These are phyloP conservation scores for Pentalonia nigronervosa DNA, from an alignment of 1,140 invertebrate species.

Conservation along the genomic window DNA sequence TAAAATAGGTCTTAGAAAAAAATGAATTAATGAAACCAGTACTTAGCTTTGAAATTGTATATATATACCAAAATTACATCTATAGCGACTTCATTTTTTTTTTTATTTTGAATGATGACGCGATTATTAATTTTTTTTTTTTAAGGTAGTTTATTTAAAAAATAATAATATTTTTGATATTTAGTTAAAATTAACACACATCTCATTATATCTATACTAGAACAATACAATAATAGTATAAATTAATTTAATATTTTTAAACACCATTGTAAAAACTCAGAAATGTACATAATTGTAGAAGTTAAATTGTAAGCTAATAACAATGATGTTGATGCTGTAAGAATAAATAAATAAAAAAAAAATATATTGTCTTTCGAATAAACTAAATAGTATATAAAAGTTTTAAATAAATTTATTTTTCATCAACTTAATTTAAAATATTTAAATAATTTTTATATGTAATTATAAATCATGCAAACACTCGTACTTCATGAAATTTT, in stretches of 20 bases:
- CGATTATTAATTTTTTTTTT: background rate
- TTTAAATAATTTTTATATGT: background rate
- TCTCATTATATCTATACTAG: background rate
- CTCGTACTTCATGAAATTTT: background rate
- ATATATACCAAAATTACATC: background rate
- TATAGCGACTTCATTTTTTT: background rate
- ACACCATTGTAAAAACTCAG: no score
- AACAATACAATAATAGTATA: background rate
- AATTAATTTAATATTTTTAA: no score
- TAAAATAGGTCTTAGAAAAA: background rate
- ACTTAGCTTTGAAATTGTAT: background rate
- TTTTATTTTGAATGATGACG: background rate
- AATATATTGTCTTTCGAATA: no score
- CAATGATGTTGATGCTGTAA: no score
- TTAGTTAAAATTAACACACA: background rate
- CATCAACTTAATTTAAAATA: background rate
- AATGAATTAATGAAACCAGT: background rate
- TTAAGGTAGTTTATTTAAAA: background rate
- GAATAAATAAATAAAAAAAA: no score
- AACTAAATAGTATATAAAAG: background rate
- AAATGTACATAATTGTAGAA: no score
- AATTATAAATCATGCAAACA: background rate
- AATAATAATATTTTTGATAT: background rate
- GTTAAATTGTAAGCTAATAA: no score
- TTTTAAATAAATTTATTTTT: background rate